Percentiles rank a stretch among this genome's conserved stretches.
These are phyloP conservation scores for Drosophila longiperda DNA, from an alignment of 2,888 invertebrate species.

Conservation along the genomic window DNA sequence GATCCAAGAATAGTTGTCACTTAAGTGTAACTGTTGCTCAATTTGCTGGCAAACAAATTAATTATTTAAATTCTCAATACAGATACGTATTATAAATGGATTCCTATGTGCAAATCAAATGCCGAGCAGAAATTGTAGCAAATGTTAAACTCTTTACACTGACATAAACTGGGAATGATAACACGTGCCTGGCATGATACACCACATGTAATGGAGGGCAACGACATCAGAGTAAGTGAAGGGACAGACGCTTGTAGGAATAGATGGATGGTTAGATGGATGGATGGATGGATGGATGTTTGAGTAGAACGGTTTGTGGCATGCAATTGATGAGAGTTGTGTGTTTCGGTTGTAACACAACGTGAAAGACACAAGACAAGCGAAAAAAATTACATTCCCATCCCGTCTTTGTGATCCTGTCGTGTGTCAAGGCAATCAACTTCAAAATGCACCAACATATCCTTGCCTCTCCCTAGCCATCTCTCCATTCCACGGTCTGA, in stretches of 20 bases:
- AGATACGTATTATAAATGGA: conserved; percentile 44
- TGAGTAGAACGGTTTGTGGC: conserved; percentile 40
- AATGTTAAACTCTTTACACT: conserved; percentile 80
- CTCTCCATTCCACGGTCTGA: neutral
- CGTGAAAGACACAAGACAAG: conserved; percentile 28
- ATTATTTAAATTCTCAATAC: conserved; percentile 63
- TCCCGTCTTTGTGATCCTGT: conserved; percentile 28
- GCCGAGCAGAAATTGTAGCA: conserved; percentile 50
- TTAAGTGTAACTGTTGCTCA: conserved; percentile 5
- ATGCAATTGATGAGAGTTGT: conserved; percentile 49
- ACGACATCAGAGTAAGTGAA: conserved; percentile 13
- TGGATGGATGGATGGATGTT: conserved; percentile 4
- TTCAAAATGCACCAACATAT: conserved; percentile 71
- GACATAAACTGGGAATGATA: conserved; percentile 70
- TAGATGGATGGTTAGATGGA: neutral
- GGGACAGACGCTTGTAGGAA: conserved; percentile 18
- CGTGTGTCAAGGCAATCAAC: conserved; percentile 68
- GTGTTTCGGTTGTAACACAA: conserved; percentile 12
- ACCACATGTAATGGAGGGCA: conserved; percentile 70
- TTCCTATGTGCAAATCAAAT: conserved; percentile 18
- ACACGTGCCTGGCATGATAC: conserved; percentile 75
- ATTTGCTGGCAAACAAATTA: conserved; percentile 43
- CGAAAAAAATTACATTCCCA: conserved; percentile 36
- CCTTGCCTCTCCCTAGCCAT: conserved; percentile 18
- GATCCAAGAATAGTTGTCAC: neutral